A percentile compares a stretch with the other conserved stretches of the same genome.
Evolutionary conservation across 2,797 vertebrate genomes (phyloP).

Genomic region (Microctenopoma stevenorrisi): DNA sequence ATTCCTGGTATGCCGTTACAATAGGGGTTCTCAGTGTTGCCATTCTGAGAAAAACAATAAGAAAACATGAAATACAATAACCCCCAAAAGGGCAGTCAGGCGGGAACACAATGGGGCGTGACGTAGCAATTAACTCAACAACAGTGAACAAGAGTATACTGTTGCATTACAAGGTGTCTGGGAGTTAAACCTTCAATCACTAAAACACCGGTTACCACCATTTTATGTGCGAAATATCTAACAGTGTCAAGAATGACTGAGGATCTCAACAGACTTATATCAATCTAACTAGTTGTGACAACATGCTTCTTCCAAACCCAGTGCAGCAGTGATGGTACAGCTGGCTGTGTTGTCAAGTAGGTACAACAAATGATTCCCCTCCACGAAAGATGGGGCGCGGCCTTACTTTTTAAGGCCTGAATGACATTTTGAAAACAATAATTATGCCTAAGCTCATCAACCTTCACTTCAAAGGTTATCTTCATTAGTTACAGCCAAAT

Average conservation of each 20-base stretch:
- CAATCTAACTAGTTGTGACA: background rate
- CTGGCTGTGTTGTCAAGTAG: background rate
- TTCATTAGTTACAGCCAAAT: conserved; percentile 13
- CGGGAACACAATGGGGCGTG: background rate
- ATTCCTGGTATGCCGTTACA: conserved; percentile 95
- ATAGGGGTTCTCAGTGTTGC: conserved; percentile 91
- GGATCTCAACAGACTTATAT: background rate
- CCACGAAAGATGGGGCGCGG: background rate
- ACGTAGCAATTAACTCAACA: background rate
- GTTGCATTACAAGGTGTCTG: background rate
- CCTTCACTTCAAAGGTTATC: conserved; percentile 35
- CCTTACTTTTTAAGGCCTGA: conserved; percentile 1
- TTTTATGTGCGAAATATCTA: background rate
- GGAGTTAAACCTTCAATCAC: background rate
- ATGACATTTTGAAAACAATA: conserved; percentile 34
- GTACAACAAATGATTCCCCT: background rate
- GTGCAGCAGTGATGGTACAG: conserved; percentile 6
- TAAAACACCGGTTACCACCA: background rate
- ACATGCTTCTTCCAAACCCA: background rate
- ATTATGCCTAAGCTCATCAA: conserved; percentile 31
- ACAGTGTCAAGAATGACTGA: background rate
- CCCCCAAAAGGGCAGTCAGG: background rate
- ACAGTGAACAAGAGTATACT: background rate
- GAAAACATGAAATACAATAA: conserved; percentile 10
- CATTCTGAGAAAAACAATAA: conserved; percentile 84